Evolutionary conservation across 2,888 invertebrate genomes (phyloP), one percentile per base, ranked within the genome.

Genomic region (Taenaris catops): DNA sequence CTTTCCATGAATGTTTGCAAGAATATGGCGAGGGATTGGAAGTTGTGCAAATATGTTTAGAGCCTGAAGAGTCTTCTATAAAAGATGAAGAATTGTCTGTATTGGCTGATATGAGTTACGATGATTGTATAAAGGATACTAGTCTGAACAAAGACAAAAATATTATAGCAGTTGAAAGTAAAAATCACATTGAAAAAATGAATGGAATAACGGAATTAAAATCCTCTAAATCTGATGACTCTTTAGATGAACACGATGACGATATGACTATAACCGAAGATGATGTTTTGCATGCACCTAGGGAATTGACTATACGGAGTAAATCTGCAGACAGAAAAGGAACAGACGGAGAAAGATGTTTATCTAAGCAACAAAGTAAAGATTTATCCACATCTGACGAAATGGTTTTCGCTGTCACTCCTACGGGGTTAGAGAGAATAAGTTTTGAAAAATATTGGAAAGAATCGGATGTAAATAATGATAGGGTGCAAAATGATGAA

Each of bases 1-100:
- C 90, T 24, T 91, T 89, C 52, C 90, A 91, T 58, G 90, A 91
- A 63, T 91, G 90, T 50, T 83, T 91, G 23, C 90, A 91, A 59
- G 90, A 90, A 53, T 90, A 90, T 48, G 90, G 90, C 2, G 90
- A 91, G 56, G 90, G 90, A 8, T 50, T 91, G 34, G 90, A 90
- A 60, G 89, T 89, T 2, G 89, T 90, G 6, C 89, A 90, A 51
- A 90, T 90, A 54, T 90, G 89, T 49, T 72, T 90, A 10, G 90
- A 90, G 44, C 89, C 89, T 7, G 90, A 90, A 52, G 88, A 89
- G 35, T 64, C 81, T 2, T 88, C 89, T 0, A 80, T 87, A n/a
- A 84, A 81, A 51, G 87, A 87, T 8, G 87, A 87, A 16, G 87
- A 87, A 28, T 51, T 87, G 12, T 87, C 87, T 1, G 87, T 72